These are phyloP conservation scores for Gyps fulvus DNA, from an alignment of 2,113 vertebrate species.

Conservation along the genomic window DNA sequence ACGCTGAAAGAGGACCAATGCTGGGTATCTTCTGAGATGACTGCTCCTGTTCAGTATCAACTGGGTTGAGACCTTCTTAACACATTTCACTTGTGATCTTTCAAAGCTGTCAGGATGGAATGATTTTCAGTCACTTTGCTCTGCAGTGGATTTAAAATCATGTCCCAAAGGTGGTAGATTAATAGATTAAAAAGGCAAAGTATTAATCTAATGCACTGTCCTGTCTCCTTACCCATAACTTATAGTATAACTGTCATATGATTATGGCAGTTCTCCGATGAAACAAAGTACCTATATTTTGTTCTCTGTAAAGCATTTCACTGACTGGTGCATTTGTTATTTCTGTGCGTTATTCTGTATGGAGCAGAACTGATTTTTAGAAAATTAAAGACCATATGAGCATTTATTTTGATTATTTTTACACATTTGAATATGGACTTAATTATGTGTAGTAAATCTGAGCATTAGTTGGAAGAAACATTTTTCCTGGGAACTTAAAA, in stretches of 20 bases:
- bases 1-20: background rate
- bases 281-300: background rate
- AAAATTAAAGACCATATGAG: background rate
- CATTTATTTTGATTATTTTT: background rate
- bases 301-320: background rate
- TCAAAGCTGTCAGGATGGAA: conserved; percentile 69
- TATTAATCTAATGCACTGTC: conserved; percentile 60
- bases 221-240: conserved; percentile 50
- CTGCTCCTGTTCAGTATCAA: background rate
- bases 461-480: background rate
- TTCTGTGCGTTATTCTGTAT: background rate
- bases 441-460: background rate
- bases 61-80: conserved; percentile 51
- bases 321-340: background rate
- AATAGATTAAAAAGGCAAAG: conserved; percentile 69
- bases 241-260: conserved; percentile 33
- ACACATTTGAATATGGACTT: background rate
- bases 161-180: conserved; percentile 65
- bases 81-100: conserved; percentile 61
- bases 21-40: background rate
- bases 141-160: conserved; percentile 65
- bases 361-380: background rate
- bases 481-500: background rate
- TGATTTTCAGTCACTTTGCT: conserved; percentile 73
- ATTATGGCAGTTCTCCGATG: conserved; percentile 53